Conservation (phyloP, 2,797 vertebrate genomes). For the Pangasius sanitwongsei region DNA sequence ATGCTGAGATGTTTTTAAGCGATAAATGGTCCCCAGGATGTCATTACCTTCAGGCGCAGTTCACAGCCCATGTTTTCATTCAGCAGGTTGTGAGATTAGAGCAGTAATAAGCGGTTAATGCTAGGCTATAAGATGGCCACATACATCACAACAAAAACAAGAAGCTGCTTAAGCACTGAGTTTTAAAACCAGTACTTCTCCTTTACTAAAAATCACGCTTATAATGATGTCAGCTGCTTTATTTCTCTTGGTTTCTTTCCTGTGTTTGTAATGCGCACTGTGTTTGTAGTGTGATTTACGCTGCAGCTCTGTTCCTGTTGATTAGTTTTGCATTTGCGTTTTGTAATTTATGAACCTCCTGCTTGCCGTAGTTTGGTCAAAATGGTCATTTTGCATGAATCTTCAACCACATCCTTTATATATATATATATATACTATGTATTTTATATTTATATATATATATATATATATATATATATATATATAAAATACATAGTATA, state of each 20-base stretch:
- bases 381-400: neutral
- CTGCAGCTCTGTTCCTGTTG: neutral
- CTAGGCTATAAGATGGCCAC: neutral
- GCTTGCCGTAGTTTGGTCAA: neutral
- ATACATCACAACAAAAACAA: neutral
- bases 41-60: neutral
- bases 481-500: too few relatives aligned
- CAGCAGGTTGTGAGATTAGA: neutral
- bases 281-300: neutral
- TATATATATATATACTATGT: too few relatives aligned
- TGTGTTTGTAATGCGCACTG: too few relatives aligned
- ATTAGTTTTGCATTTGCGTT: neutral
- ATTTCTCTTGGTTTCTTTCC: neutral
- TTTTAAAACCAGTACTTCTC: too few relatives aligned
- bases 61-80: too few relatives aligned
- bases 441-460: too few relatives aligned
- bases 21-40: neutral
- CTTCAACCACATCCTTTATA: neutral
- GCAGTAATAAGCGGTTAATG: neutral
- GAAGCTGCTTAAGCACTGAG: neutral
- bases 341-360: neutral
- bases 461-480: neutral
- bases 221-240: neutral
- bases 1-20: neutral
- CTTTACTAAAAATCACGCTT: neutral